Evolutionary conservation across 2,797 vertebrate species (phyloP).

Genomic region (Anniella stebbinsi): DNA sequence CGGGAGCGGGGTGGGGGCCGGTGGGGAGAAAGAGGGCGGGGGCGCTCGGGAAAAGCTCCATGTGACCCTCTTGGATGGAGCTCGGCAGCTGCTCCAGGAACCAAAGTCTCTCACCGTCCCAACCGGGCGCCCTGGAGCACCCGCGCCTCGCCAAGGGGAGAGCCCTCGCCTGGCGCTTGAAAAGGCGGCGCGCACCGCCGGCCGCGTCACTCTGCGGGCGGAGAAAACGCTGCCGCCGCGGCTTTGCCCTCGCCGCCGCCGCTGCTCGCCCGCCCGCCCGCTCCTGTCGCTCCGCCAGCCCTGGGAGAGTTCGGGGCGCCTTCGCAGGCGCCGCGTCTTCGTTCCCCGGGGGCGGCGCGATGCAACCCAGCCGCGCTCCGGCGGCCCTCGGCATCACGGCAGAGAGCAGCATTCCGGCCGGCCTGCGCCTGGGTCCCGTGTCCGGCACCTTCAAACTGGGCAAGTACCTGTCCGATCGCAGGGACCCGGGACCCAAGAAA

Average conservation of each 20-base stretch:
- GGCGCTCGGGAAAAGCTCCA: conserved; percentile 98
- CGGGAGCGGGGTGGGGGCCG: conserved; percentile 41
- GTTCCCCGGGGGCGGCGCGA: conserved; percentile 82
- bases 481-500: conserved; percentile 94
- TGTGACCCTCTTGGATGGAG: conserved; percentile 95
- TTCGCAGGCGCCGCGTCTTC: conserved; percentile 75
- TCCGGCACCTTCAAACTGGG: conserved; percentile 95
- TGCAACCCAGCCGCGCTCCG: conserved; percentile 88
- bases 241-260: conserved; percentile 81
- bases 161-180: conserved; percentile 87
- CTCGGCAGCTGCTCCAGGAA: conserved; percentile 93
- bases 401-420: conserved; percentile 93
- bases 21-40: conserved; percentile 71
- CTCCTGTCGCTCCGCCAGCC: conserved; percentile 75
- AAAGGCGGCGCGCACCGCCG: conserved; percentile 88
- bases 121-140: conserved; percentile 85
- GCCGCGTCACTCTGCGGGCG: conserved; percentile 93
- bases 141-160: conserved; percentile 80
- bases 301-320: conserved; percentile 79
- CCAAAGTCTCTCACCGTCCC: conserved; percentile 92
- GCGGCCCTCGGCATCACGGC: conserved; percentile 90
- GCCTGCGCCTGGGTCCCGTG: conserved; percentile 89
- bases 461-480: conserved; percentile 96
- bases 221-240: conserved; percentile 87
- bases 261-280: conserved; percentile 77